Conservation (phyloP, 2,888 invertebrate genomes). For the Asteroscopus sphinx region DNA sequence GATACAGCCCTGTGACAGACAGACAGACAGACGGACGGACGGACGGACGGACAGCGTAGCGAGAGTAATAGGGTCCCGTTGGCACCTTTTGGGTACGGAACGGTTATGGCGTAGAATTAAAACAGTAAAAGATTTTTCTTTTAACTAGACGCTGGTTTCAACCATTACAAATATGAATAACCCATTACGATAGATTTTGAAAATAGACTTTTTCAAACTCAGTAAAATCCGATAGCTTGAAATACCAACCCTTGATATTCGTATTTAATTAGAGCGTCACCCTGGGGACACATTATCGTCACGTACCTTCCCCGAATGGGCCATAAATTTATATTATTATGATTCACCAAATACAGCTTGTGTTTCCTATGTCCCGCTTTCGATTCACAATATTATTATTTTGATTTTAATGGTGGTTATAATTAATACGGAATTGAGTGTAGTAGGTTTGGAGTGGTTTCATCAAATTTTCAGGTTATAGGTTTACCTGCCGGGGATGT, state of each 20-base stretch:
- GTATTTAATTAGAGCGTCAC: constrained; percentile 58
- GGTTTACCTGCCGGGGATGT: neutral
- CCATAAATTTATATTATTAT: constrained; percentile 60
- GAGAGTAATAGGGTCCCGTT: too few relatives aligned
- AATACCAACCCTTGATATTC: constrained; percentile 53
- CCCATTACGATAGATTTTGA: constrained; percentile 36
- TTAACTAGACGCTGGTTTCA: neutral
- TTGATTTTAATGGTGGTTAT: constrained; percentile 45
- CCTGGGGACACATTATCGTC: constrained; percentile 57
- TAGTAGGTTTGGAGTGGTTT: constrained; percentile 7
- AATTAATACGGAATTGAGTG: constrained; percentile 26
- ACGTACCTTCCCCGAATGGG: constrained; percentile 44
- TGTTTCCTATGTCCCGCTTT: constrained; percentile 39
- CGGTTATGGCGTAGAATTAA: too few relatives aligned
- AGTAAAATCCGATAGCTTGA: constrained; percentile 46
- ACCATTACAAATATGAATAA: constrained; percentile 40
- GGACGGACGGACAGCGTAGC: too few relatives aligned
- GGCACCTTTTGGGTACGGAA: too few relatives aligned
- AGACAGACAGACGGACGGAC: too few relatives aligned
- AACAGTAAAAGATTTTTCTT: constrained; percentile 7
- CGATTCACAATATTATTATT: constrained; percentile 46
- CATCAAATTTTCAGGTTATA: neutral
- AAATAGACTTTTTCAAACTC: constrained; percentile 44
- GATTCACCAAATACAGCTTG: constrained; percentile 56
- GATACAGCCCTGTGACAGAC: too few relatives aligned